Conservation (phyloP, 2,888 invertebrate species). For the Drosophila vallismaia region DNA sequence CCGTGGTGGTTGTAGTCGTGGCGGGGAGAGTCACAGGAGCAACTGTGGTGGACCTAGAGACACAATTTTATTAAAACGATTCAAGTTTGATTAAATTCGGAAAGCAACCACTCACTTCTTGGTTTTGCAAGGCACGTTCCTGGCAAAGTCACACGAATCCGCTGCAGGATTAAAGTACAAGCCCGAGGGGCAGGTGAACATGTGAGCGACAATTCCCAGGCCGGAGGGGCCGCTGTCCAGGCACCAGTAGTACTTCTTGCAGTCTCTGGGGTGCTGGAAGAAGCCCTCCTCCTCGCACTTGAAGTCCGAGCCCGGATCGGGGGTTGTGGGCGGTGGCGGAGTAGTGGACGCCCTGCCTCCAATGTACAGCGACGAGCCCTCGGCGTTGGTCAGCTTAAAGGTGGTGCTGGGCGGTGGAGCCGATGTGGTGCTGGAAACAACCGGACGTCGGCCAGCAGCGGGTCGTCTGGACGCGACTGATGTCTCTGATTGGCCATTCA, state of each 20-base stretch:
- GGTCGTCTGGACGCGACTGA: slow-evolving; percentile 47
- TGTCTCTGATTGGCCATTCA: slow-evolving; percentile 61
- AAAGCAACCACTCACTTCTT: slow-evolving; percentile 76
- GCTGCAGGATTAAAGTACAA: slow-evolving; percentile 95
- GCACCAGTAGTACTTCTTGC: slow-evolving; percentile 98
- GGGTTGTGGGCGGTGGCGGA: slow-evolving; percentile 91
- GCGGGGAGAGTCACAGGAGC: slow-evolving; percentile 85
- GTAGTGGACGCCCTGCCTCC: slow-evolving; percentile 85
- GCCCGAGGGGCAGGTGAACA: slow-evolving; percentile 96
- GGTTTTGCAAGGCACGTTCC: slow-evolving; percentile 92
- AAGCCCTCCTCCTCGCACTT: slow-evolving; percentile 97
- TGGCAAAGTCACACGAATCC: slow-evolving; percentile 95
- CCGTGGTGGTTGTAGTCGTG: slow-evolving; percentile 76
- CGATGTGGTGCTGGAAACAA: slow-evolving; percentile 51
- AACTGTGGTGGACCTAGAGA: slow-evolving; percentile 84
- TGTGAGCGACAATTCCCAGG: slow-evolving; percentile 94
- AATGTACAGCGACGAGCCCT: slow-evolving; percentile 78
- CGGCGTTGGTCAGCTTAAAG: slow-evolving; percentile 73
- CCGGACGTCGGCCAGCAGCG: slow-evolving; percentile 55
- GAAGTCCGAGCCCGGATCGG: slow-evolving; percentile 94
- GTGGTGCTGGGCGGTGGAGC: slow-evolving; percentile 77
- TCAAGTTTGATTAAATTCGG: not conserved
- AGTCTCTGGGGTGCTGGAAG: slow-evolving; percentile 95
- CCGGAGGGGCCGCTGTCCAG: slow-evolving; percentile 94
- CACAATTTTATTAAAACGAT: too few species aligned